A percentile compares a stretch with the other conserved stretches of the same genome.
phyloP scores from a whole-genome alignment of 2,797 vertebrate species.

The Halcyon smyrnensis region DNA sequence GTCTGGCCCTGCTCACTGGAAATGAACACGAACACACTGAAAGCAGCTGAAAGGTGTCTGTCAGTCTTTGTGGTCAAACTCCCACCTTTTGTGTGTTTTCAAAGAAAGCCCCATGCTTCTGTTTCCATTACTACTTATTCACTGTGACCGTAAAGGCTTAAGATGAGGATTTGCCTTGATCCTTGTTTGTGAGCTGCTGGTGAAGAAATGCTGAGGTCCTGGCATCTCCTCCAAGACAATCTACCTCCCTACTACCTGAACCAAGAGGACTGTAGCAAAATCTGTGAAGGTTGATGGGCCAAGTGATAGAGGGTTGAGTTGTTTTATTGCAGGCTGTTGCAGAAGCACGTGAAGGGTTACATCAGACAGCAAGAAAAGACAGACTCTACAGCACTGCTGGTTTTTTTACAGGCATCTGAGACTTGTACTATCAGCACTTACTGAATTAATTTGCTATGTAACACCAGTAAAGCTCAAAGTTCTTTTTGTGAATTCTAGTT shows the following conservation, averaged over 20 bases:
- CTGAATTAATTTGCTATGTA: conserved; percentile 63
- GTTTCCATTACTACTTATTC: background rate
- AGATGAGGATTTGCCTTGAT: background rate
- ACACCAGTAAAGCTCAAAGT: conserved; percentile 27
- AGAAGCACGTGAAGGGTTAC: conserved; percentile 6
- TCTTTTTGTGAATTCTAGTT: conserved; percentile 43
- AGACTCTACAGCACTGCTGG: background rate
- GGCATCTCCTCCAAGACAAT: background rate
- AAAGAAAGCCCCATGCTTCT: background rate
- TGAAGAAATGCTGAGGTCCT: background rate
- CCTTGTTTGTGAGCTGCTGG: background rate
- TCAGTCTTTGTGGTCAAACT: background rate
- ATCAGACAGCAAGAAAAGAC: background rate
- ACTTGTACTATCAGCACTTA: conserved; percentile 64
- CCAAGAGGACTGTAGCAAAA: background rate
- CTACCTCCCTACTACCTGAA: background rate
- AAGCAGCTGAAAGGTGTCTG: background rate
- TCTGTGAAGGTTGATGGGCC: background rate
- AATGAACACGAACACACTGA: rapidly evolving
- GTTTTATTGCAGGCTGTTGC: background rate
- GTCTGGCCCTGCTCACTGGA: background rate
- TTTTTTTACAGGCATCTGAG: conserved; percentile 27
- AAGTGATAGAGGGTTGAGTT: background rate
- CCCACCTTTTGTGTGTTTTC: background rate
- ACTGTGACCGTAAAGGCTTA: rapidly evolving